Percentiles rank a stretch among this genome's conserved stretches.
phyloP scores from a whole-genome alignment of 2,888 invertebrate species.

The Eupithecia inturbata region DNA sequence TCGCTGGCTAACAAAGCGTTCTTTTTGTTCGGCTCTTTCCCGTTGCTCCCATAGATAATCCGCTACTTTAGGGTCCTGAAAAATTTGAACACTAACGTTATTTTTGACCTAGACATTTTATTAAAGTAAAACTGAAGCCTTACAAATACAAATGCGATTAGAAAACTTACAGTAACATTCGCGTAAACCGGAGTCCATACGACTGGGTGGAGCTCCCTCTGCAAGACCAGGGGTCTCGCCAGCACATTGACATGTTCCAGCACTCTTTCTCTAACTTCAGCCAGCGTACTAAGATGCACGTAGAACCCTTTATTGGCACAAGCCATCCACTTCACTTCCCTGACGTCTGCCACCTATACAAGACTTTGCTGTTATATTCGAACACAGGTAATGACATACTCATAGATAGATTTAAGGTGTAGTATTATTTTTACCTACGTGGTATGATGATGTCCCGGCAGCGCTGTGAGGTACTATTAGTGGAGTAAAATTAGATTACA shows the following conservation, averaged over 20 bases:
- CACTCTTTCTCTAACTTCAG: slow-evolving; percentile 98
- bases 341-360: slow-evolving; percentile 91
- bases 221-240: slow-evolving; percentile 96
- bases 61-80: slow-evolving; percentile 93
- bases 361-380: slow-evolving; percentile 49
- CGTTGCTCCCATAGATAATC: slow-evolving; percentile 95
- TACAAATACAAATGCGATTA: slow-evolving; percentile 32
- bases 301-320: slow-evolving; percentile 98
- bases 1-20: slow-evolving; percentile 88
- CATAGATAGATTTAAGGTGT: slow-evolving; percentile 5
- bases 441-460: slow-evolving; percentile 43
- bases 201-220: slow-evolving; percentile 92
- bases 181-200: slow-evolving; percentile 99
- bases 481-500: slow-evolving; percentile 20
- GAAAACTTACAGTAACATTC: slow-evolving; percentile 89
- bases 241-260: slow-evolving; percentile 98
- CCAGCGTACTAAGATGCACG: slow-evolving; percentile 97
- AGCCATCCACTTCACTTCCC: slow-evolving; percentile 99
- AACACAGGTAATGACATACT: slow-evolving; percentile 11
- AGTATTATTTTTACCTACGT: slow-evolving; percentile 44
- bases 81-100: not conserved
- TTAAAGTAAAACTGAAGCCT: slow-evolving; percentile 23
- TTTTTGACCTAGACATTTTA: not conserved
- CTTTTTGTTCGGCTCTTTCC: slow-evolving; percentile 91
- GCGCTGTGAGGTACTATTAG: slow-evolving; percentile 42